Base-by-base conservation (phyloP, 2,113 vertebrate species). In the Laterallus jamaicensis region DNA sequence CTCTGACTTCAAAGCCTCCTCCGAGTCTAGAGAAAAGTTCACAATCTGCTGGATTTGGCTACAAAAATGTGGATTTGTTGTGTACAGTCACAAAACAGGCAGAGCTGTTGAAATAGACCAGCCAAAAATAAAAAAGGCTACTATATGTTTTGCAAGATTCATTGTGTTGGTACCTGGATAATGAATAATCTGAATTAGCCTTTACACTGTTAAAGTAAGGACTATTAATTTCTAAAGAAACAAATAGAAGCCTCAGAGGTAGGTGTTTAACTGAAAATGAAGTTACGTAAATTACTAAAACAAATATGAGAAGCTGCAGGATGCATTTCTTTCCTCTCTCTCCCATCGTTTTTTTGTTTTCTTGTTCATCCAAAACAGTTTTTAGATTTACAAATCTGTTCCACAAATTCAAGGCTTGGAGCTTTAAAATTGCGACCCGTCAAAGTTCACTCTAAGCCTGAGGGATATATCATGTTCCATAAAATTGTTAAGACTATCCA, bases 1-100 rank as follows among this genome's bases (percentile, higher is more conserved):
- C 62, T 92, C 63, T 81, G 69, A 81, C 92, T 93, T 95, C 86
- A 93, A 94, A 94, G 74, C 12, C 44, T 68, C 12, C 28, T 91
- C 25, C 25, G 42, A 68, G 62, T 77, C 56, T 64, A 75, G 83
- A 73, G 80, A 54, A 78, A 80, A 83, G 73, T 64, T 88, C 76
- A 31, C 52, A 80, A 58, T 90, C 32, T 4, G 2, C 63, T 90
- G 86, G 31, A 81, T 60, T 83, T 82, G 44, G 24, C 58, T 90
- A 35, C 52, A 71, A 58, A 75, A 92, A 78, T 12, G 10, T 42
- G 56, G 3, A 15, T 56, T 92, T 86, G n/a, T 90, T 93, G 32
- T 62, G 60, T n/a, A 49, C 3, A 5, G n/a, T 77, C 26, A 56
- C 39, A 73, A 68, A 94, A 42, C 6, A 35, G 28, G 55, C 56